phyloP scores from a whole-genome alignment of 2,113 vertebrate genomes.

The Ramphastos sulfuratus region DNA sequence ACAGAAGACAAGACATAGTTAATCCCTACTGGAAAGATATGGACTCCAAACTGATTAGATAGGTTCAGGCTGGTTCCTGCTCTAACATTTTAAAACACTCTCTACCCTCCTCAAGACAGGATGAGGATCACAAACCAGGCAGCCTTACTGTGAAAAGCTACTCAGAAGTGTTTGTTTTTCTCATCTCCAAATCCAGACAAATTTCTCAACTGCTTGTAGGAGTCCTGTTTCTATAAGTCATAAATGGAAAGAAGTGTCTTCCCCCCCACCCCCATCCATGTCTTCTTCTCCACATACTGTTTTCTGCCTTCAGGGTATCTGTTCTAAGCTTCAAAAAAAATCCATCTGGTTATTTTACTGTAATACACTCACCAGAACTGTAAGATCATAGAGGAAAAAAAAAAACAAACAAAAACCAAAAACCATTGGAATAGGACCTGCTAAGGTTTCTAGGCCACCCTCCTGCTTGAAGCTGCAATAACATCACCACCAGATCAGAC shows the following conservation, averaged over 20 bases:
- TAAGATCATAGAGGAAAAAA: conserved; percentile 23
- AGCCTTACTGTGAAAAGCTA: background rate
- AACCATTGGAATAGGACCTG: conserved; percentile 16
- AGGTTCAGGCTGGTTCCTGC: background rate
- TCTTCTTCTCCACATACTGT: conserved; percentile 21
- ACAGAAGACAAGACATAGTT: conserved; percentile 16
- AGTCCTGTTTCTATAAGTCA: conserved; percentile 48
- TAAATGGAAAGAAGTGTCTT: conserved; percentile 47
- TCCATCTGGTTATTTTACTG: conserved; percentile 66
- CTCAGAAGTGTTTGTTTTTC: conserved; percentile 43
- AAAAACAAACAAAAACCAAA: too few relatives aligned
- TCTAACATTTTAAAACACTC: background rate
- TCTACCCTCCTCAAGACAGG: background rate
- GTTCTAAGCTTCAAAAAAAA: conserved; percentile 55
- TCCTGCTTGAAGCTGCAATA: background rate
- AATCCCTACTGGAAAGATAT: background rate
- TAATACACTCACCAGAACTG: conserved; percentile 53
- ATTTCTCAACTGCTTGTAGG: conserved; percentile 48
- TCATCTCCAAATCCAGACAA: conserved; percentile 46
- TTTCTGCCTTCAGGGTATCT: conserved; percentile 67
- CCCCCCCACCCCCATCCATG: background rate
- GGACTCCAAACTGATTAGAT: conserved; percentile 6
- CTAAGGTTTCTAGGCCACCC: conserved; percentile 42
- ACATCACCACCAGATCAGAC: background rate
- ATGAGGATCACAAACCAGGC: conserved; percentile 21